These are phyloP conservation scores for Acanthurus leucopareius DNA, from an alignment of 2,797 vertebrate species.

Conservation along the genomic window DNA sequence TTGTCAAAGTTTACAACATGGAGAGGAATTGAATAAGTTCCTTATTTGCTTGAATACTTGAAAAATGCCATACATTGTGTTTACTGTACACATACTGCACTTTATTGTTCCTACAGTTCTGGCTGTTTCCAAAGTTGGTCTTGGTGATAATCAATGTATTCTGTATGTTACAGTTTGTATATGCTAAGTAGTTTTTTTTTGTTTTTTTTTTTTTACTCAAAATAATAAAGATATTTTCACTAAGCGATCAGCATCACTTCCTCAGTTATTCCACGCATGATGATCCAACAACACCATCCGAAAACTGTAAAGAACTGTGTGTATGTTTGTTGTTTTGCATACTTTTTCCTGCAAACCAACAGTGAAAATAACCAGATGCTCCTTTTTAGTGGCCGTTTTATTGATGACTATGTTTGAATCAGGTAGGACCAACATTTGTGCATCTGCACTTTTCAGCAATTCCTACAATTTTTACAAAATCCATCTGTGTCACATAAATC, in stretches of 20 bases:
- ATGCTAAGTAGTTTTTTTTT: constrained; percentile 32
- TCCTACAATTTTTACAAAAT: no score
- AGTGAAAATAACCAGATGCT: no score
- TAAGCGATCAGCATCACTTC: constrained; percentile 25
- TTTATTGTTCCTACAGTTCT: constrained; percentile 68
- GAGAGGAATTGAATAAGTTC: constrained; percentile 33
- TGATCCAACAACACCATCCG: no score
- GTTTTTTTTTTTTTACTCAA: constrained; percentile 44
- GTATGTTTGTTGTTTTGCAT: no score
- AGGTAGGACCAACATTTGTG: no score
- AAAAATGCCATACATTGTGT: constrained; percentile 44
- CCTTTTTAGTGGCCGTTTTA: no score
- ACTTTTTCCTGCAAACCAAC: no score
- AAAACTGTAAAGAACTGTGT: no score
- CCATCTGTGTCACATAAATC: no score
- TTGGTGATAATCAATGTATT: constrained; percentile 61
- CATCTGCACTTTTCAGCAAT: no score
- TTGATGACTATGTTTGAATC: no score
- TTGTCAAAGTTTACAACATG: constrained; percentile 37
- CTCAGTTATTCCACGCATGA: no score
- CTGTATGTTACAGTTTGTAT: constrained; percentile 65
- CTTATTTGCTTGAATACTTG: constrained; percentile 45
- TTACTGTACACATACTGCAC: constrained; percentile 50
- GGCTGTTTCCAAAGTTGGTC: constrained; percentile 54
- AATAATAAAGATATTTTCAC: constrained; percentile 82